Conservation (phyloP, 2,888 invertebrate species). For the Tethea ocularis region DNA sequence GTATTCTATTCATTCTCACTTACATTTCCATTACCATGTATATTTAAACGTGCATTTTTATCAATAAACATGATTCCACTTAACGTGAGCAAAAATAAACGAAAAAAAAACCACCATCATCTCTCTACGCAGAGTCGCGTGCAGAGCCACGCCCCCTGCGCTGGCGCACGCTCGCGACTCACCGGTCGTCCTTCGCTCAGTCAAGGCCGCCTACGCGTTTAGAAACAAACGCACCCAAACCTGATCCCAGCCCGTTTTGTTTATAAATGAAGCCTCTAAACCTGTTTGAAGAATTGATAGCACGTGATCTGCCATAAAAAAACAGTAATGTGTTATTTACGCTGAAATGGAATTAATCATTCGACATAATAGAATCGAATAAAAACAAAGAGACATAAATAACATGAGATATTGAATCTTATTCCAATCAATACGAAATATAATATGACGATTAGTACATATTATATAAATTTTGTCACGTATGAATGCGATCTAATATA, state of each 20-base stretch:
- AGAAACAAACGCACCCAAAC: constrained; percentile 51
- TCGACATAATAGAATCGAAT: neutral
- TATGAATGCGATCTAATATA: neutral
- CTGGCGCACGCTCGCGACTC: constrained; percentile 35
- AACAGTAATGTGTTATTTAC: neutral
- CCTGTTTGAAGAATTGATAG: constrained; percentile 39
- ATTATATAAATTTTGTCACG: neutral
- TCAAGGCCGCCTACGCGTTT: constrained; percentile 75
- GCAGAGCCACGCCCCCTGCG: constrained; percentile 10
- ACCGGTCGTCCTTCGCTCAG: constrained; percentile 65
- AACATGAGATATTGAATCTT: neutral
- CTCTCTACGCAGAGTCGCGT: constrained; percentile 16
- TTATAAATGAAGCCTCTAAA: constrained; percentile 53
- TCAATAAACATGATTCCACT: neutral
- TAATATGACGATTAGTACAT: neutral
- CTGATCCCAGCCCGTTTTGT: constrained; percentile 58
- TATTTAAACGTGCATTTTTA: neutral
- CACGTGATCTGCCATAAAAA: constrained; percentile 29
- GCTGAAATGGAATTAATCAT: neutral
- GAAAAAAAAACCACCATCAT: constrained; percentile 33
- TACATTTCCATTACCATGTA: neutral
- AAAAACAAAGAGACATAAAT: neutral
- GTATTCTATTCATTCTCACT: neutral
- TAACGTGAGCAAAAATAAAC: neutral
- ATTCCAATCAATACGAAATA: neutral